A percentile compares a stretch with the other conserved stretches of the same genome.
Evolutionary conservation across 1,140 invertebrate genomes (phyloP).

Genomic region (Formica exsecta): DNA sequence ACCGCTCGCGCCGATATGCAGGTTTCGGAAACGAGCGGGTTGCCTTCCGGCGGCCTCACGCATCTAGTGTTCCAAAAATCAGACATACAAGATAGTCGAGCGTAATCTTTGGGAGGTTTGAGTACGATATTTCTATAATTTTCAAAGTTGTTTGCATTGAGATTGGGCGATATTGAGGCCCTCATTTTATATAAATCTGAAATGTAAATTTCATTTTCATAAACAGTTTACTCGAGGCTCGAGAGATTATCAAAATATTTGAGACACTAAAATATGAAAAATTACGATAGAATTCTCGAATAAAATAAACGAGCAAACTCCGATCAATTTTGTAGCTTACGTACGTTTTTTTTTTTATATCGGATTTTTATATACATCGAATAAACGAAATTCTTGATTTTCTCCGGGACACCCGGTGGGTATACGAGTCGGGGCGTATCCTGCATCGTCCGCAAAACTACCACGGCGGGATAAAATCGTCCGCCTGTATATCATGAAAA

Average conservation of each 20-base stretch:
- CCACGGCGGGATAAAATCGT: conserved; percentile 65
- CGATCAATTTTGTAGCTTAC: neutral
- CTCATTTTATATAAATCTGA: neutral
- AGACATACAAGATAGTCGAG: neutral
- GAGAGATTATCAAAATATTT: neutral
- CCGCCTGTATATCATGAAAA: conserved; percentile 63
- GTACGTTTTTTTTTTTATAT: neutral
- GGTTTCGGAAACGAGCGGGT: conserved; percentile 65
- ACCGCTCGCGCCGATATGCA: conserved; percentile 62
- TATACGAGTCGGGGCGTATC: conserved; percentile 24
- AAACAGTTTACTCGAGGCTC: neutral
- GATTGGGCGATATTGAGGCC: neutral
- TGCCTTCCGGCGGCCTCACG: conserved; percentile 25
- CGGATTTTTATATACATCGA: neutral
- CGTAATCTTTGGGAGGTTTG: neutral
- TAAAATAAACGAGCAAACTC: neutral
- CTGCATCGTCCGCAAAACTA: conserved; percentile 61
- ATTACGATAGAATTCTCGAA: neutral
- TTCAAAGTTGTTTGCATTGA: neutral
- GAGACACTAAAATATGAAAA: neutral
- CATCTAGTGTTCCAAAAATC: conserved; percentile 39
- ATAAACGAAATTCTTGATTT: neutral
- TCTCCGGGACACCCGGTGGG: conserved; percentile 23
- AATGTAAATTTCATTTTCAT: neutral
- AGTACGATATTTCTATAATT: neutral